A percentile compares a stretch with the other conserved stretches of the same genome.
phyloP scores from a whole-genome alignment of 2,888 invertebrate species.

The Lagria hirta region DNA sequence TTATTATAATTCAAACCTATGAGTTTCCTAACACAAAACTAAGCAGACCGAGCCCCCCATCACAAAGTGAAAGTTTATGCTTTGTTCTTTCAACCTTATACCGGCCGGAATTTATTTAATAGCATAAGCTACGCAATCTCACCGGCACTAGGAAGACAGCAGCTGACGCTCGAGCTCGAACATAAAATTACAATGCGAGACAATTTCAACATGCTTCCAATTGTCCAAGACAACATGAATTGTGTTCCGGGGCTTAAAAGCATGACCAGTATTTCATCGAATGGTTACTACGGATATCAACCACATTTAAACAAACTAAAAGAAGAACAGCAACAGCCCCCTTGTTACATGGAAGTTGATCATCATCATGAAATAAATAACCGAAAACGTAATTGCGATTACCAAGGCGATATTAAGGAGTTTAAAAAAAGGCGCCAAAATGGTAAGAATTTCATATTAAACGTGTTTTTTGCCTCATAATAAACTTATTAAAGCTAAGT shows the following conservation, averaged over 20 bases:
- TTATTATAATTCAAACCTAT: too few relatives aligned
- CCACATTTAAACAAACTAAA: slow-evolving; percentile 29
- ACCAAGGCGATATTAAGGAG: slow-evolving; percentile 22
- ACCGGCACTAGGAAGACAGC: slow-evolving; percentile 20
- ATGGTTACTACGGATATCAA: slow-evolving; percentile 43
- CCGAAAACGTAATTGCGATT: slow-evolving; percentile 33
- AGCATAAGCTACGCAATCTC: slow-evolving; percentile 27
- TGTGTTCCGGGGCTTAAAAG: slow-evolving; percentile 7
- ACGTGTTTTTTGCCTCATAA: too few relatives aligned
- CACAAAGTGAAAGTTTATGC: slow-evolving; percentile 19
- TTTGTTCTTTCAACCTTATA: slow-evolving; percentile 5
- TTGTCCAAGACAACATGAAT: slow-evolving; percentile 28
- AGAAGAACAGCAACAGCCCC: slow-evolving; percentile 11
- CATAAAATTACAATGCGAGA: slow-evolving; percentile 26
- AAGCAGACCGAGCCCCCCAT: not conserved
- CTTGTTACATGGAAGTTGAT: slow-evolving; percentile 18
- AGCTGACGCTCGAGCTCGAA: slow-evolving; percentile 18
- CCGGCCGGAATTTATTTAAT: slow-evolving; percentile 23
- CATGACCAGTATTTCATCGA: slow-evolving; percentile 33
- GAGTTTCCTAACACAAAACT: too few relatives aligned
- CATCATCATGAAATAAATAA: slow-evolving; percentile 11
- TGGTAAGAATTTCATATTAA: too few relatives aligned
- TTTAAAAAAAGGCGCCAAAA: slow-evolving; percentile 48
- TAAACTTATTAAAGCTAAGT: too few relatives aligned
- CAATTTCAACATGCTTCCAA: slow-evolving; percentile 29